Evolutionary conservation across 2,797 vertebrate species (phyloP), one percentile per base, ranked within the genome.

Genomic region (Phrynocephalus vlangalii): DNA sequence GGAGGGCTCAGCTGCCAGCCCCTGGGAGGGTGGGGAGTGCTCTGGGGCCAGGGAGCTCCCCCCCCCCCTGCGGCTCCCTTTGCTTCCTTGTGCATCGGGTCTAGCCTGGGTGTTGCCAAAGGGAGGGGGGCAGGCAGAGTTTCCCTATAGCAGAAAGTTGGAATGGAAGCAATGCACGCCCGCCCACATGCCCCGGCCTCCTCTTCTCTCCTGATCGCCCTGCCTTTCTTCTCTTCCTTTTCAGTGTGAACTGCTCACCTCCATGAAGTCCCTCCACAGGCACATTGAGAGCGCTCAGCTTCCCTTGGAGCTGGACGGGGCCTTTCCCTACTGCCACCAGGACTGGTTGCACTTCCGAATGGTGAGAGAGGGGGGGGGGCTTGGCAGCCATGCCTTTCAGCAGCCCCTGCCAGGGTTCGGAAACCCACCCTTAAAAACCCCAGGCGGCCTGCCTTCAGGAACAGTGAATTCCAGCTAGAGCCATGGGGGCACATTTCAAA

Each of bases 281-380:
- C 97, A 98, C 44, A 95, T 99, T 86, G 98, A 98, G 44, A 91
- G 91, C 20, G 92, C 94, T 0, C 97, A 97, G 91, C 96, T 99
- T 89, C 98, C 98, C 20, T 76, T 81, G 0, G 96, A 98, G n/a
- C 95, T 98, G 6, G 97, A 98, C 48, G 99, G 99, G 52, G 95
- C 95, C 44, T 97, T 98, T 87, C 96, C 92, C 6, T 99, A 98
- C 90, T 97, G 96, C 85, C 98, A 99, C 92, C 96, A 88, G 93
- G 96, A 96, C 95, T 99, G 99, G 99, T 52, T 99, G 63, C 92
- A 91, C 92, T 99, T 99, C 96, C 97, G 98, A 94, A 96, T 91
- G 96, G 99, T 99, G 89, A 97, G 97, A 95, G 71, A 68, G 16
- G 38, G 18, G 28, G 2, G 2, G 5, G 68, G 6, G 7, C 24